Base-by-base conservation (phyloP, 30 jellyfish, hydroid and myxozoan species). In the Aurelia sp. region DNA sequence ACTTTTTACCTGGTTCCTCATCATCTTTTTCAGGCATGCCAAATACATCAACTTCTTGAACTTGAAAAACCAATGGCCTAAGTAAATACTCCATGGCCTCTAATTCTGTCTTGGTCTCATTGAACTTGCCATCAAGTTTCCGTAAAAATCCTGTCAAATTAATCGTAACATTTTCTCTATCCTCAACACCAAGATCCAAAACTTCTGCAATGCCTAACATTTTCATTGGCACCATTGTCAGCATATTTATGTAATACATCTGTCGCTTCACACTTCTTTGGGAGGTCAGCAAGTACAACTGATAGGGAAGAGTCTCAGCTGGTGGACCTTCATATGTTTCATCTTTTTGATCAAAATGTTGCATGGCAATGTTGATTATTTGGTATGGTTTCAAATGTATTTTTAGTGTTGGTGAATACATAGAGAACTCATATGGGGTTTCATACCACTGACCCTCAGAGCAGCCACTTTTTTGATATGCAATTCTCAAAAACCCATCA, bases 191-290 rank as follows among this genome's bases (percentile, higher is more conserved):
- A 18, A 82, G 53, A n/a, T 69, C 85, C 85, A 82, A 30, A 55
- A 82, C 85, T 40, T 74, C 86, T 11, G 91, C 85, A 52, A 82
- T 31, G 3, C 69, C 81, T 30, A 71, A 58, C 13, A 66, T 64
- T 82, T 33, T 82, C n/a, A 77, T 84, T 16, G 91, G 74, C 10
- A 71, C 91, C 91, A 82, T 82, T 16, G 67, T 60, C 70, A 82
- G 48, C 52, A 82, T 62, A 60, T 82, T 68, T 52, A 82, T 4
- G 78, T 69, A 66, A 27, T 51, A 82, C 85, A 82, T 71, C 64
- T 82, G 91, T 27, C 85, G 76, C 62, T 82, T 82, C 40, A 82
- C 91, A 61, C 91, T 82, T 82, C 91, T 82, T 48, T 61, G 83
- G 6, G 91, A 82, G 0, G 91, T 82, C 81, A 82, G 62, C 66